A percentile compares a stretch with the other conserved stretches of the same genome.
Evolutionary conservation across 2,888 invertebrate genomes (phyloP).

Genomic region (Augiades crinisus): DNA sequence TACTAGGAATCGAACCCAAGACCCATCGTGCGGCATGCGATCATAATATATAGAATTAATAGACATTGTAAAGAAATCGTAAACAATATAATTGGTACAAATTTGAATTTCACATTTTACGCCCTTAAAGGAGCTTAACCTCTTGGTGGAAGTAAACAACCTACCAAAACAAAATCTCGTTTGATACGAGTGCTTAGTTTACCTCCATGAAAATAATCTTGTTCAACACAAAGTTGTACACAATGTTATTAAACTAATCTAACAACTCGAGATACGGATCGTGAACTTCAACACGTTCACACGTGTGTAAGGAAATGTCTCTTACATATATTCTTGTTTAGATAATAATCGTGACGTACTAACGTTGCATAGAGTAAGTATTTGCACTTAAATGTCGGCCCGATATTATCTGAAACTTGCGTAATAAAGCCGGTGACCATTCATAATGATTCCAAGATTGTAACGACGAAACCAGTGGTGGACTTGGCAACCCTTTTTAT

Average conservation of each 20-base stretch:
- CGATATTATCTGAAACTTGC: slow-evolving; percentile 37
- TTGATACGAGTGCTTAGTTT: too few relatives aligned
- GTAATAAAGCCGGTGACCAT: not conserved
- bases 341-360: slow-evolving; percentile 7
- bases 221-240: not conserved
- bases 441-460: not conserved
- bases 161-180: too few relatives aligned
- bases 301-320: slow-evolving; percentile 13
- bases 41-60: too few relatives aligned
- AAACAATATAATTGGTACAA: too few relatives aligned
- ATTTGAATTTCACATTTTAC: too few relatives aligned
- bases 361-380: slow-evolving; percentile 3
- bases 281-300: slow-evolving; percentile 6
- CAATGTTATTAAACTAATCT: not conserved
- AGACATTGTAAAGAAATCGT: too few relatives aligned
- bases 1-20: too few relatives aligned
- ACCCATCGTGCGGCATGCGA: too few relatives aligned
- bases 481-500: too few relatives aligned
- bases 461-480: too few relatives aligned
- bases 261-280: slow-evolving; percentile 3
- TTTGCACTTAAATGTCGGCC: slow-evolving; percentile 29
- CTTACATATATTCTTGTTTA: slow-evolving; percentile 9
- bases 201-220: not conserved
- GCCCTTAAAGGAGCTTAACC: too few relatives aligned
- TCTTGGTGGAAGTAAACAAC: too few relatives aligned